Evolutionary conservation across 2,113 vertebrate genomes (phyloP).

Genomic region (Oryzias javanicus): DNA sequence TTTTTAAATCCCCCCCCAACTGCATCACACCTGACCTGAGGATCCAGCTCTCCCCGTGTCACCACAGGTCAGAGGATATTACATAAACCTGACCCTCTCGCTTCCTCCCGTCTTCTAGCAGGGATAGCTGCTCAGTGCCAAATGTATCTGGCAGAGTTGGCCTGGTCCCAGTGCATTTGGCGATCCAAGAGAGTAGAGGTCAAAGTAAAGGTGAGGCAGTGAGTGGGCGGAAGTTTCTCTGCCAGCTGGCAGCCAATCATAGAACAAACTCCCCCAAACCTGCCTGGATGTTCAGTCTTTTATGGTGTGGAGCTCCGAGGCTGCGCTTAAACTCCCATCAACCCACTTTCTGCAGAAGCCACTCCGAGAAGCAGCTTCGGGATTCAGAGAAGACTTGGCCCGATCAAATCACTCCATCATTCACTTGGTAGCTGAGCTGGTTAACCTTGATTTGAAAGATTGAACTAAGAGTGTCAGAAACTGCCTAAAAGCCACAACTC

Average conservation of each 20-base stretch:
- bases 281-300: constrained; percentile 18
- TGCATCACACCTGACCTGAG: not conserved
- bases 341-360: too few species aligned
- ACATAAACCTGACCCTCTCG: constrained; percentile 9
- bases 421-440: too few species aligned
- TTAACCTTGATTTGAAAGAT: too few species aligned
- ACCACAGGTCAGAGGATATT: not conserved
- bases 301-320: too few species aligned
- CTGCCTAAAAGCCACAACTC: too few species aligned
- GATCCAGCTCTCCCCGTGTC: not conserved
- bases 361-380: too few species aligned
- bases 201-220: constrained; percentile 48
- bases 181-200: constrained; percentile 50
- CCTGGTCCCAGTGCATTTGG: constrained; percentile 57
- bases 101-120: not conserved
- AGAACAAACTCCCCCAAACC: constrained; percentile 51
- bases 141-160: constrained; percentile 66
- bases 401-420: too few species aligned
- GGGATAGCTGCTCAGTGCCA: constrained; percentile 44
- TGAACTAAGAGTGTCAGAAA: too few species aligned
- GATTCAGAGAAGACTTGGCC: too few species aligned
- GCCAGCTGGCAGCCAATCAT: constrained; percentile 76
- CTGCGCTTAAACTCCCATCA: too few species aligned
- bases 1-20: not conserved
- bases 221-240: constrained; percentile 46